A percentile compares a stretch with the other conserved stretches of the same genome.
Evolutionary conservation across 2,888 invertebrate species (phyloP).

Genomic region (Oconnorella tubifera): DNA sequence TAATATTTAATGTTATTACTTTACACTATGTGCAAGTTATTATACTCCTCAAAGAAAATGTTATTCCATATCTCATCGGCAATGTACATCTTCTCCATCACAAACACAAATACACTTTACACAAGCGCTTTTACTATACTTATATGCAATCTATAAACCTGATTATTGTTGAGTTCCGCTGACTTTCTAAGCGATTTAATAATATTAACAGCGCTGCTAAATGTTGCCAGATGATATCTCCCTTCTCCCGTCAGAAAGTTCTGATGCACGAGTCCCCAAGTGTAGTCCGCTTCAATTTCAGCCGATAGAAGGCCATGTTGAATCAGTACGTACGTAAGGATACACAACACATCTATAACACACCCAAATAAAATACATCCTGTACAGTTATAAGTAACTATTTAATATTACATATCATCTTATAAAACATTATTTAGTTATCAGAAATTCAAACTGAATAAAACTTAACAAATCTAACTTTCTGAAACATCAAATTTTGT

Average conservation of each 20-base stretch:
- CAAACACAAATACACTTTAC: too few species aligned
- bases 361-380: neutral
- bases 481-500: neutral
- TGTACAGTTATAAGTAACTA: neutral
- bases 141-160: too few species aligned
- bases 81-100: too few species aligned
- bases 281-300: slow-evolving; percentile 91
- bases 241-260: slow-evolving; percentile 87
- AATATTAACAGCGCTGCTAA: slow-evolving; percentile 87
- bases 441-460: neutral
- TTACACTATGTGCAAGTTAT: too few species aligned
- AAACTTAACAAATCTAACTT: neutral
- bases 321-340: slow-evolving; percentile 86
- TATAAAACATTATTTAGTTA: neutral
- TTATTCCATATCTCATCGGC: too few species aligned
- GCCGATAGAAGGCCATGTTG: slow-evolving; percentile 84
- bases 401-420: neutral
- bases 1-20: too few species aligned
- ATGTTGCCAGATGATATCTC: slow-evolving; percentile 87
- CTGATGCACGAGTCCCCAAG: slow-evolving; percentile 88
- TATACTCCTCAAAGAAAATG: too few species aligned
- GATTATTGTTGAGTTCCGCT: too few species aligned
- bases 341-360: slow-evolving; percentile 86
- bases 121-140: too few species aligned
- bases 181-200: too few species aligned